These are phyloP conservation scores for Hypomecis punctinalis DNA, from an alignment of 2,888 invertebrate species.

Conservation along the genomic window DNA sequence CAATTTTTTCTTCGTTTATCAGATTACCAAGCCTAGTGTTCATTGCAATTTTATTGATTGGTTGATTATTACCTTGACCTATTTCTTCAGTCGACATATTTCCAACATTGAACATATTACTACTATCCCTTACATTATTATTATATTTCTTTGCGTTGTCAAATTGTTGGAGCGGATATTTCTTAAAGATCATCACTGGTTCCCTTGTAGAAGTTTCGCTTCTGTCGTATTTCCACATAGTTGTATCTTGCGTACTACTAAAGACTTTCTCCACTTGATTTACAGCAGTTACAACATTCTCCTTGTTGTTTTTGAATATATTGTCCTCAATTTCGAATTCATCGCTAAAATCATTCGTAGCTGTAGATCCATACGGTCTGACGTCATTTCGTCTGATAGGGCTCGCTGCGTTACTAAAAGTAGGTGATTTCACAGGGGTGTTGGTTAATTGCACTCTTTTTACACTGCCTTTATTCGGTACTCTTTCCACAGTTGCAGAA, in stretches of 20 bases:
- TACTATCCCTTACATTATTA: conserved; percentile 4
- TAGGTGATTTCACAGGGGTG: conserved; percentile 55
- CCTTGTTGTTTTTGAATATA: conserved; percentile 23
- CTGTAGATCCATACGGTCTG: not conserved
- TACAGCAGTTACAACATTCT: conserved; percentile 3
- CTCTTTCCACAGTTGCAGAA: conserved; percentile 53
- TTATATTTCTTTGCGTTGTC: not conserved
- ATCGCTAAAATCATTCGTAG: conserved; percentile 20
- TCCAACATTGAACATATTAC: not conserved
- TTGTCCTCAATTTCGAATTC: conserved; percentile 31
- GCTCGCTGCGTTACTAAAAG: conserved; percentile 13
- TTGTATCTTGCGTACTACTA: conserved; percentile 14
- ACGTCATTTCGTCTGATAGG: conserved; percentile 19
- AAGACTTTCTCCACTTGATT: conserved; percentile 16
- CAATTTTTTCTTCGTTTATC: conserved; percentile 4
- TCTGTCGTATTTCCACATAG: conserved; percentile 9
- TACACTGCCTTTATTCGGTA: conserved; percentile 57
- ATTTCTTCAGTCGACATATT: not conserved
- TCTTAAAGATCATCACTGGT: not conserved
- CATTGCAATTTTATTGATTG: not conserved
- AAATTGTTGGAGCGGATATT: not conserved
- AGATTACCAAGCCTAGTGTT: not conserved
- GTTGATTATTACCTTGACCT: not conserved
- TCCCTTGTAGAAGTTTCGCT: conserved; percentile 6
- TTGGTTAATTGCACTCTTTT: conserved; percentile 53